Base-by-base conservation (phyloP, 2,113 vertebrate genomes). In the Channa argus region DNA sequence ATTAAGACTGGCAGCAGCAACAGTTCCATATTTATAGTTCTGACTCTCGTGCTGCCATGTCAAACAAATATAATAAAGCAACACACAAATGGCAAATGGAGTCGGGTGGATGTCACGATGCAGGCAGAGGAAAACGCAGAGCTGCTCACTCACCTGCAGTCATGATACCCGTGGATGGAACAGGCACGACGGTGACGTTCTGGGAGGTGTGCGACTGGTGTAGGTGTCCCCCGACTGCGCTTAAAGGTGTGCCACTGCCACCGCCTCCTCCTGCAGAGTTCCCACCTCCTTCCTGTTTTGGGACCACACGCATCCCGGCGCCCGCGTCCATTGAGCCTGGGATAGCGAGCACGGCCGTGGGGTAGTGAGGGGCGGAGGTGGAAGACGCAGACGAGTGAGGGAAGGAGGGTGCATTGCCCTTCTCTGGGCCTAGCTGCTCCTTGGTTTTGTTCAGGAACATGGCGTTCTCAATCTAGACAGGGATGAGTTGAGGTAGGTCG, bases 391-490 rank as follows among this genome's bases (percentile, higher is more conserved):
- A 89, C 52, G 90, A 63, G 74, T 91, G 87, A 64, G 88, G 54
- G 71, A 89, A 91, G 46, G 89, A 73, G 15, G 86, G 59, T 0
- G 11, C 85, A 44, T 59, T 85, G 87, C 63, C 90, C 94, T 99
- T 98, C 79, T 99, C 97, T 13, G 93, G 95, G 82, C 96, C 85
- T 4, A 98, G 94, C 79, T 99, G 98, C 85, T 99, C 98, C 93
- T 99, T 99, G 84, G 97, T 95, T 93, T 99, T 99, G 93, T 97
- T 99, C 90, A 99, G 96, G 92, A 99, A 99, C 97, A 99, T 99
- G 76, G 96, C 96, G 94, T 97, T 99, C 87, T 99, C 98, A 49
- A 99, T 97, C 98, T 99, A 84, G 45, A 78, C 0, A 33, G 62
- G 37, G 59, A 59, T 4, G 37, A 71, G 79, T 14, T 43, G 60